Percentiles rank a stretch among this genome's conserved stretches.
Conservation (phyloP, 2,888 invertebrate genomes). For the Sphaerophoria rueppellii region DNA sequence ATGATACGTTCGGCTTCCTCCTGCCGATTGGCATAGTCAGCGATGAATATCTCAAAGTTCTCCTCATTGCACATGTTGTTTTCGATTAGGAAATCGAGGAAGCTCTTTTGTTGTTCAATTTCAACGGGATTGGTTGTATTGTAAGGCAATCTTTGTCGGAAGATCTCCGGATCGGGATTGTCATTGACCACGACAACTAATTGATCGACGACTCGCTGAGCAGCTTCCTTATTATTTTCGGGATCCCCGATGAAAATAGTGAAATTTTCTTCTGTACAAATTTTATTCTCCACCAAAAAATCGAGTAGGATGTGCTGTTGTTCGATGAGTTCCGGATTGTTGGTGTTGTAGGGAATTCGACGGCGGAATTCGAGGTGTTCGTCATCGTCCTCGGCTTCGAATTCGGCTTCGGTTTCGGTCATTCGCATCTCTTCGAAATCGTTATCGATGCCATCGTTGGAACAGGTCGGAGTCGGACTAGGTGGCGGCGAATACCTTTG, state of each 20-base stretch:
- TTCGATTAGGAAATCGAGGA: conserved; percentile 76
- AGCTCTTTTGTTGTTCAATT: conserved; percentile 74
- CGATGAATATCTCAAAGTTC: conserved; percentile 77
- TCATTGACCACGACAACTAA: conserved; percentile 76
- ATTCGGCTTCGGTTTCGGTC: conserved; percentile 18
- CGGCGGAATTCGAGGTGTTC: conserved; percentile 76
- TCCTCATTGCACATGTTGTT: conserved; percentile 77
- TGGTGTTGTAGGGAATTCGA: conserved; percentile 79
- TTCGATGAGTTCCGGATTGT: conserved; percentile 78
- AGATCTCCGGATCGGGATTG: conserved; percentile 74
- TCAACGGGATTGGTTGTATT: conserved; percentile 75
- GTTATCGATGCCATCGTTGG: conserved; percentile 41
- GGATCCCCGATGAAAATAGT: conserved; percentile 81
- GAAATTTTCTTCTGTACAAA: conserved; percentile 81
- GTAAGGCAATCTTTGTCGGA: conserved; percentile 75
- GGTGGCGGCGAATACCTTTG: not conserved
- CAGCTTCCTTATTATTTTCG: conserved; percentile 80
- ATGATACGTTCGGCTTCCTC: conserved; percentile 75
- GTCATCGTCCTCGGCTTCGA: conserved; percentile 60
- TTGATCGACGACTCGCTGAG: conserved; percentile 79
- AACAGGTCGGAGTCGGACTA: conserved; percentile 51
- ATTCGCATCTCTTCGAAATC: conserved; percentile 55
- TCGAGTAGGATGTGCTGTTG: conserved; percentile 79
- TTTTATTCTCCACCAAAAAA: conserved; percentile 80
- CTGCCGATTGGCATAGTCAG: conserved; percentile 75